phyloP scores from a whole-genome alignment of 2,888 invertebrate species.

The Coleophora deauratella region DNA sequence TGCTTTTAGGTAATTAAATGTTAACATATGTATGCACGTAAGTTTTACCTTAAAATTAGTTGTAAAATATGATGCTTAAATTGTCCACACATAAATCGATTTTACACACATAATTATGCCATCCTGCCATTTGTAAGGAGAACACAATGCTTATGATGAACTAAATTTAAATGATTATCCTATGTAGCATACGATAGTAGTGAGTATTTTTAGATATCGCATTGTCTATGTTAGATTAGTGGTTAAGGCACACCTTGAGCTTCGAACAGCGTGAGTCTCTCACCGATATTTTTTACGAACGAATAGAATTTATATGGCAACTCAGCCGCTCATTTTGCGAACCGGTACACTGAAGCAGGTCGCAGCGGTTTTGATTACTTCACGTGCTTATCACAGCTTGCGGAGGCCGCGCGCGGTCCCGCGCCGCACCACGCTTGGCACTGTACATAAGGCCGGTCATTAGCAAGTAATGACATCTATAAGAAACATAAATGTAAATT shows the following conservation, averaged over 20 bases:
- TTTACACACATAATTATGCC: slow-evolving; percentile 62
- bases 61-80: slow-evolving; percentile 53
- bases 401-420: slow-evolving; percentile 1
- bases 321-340: no score
- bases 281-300: slow-evolving; percentile 62
- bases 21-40: slow-evolving; percentile 65
- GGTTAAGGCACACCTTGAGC: slow-evolving; percentile 67
- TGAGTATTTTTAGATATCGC: slow-evolving; percentile 72
- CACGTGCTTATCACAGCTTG: slow-evolving; percentile 2
- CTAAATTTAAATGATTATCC: slow-evolving; percentile 59
- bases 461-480: slow-evolving; percentile 43
- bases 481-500: slow-evolving; percentile 42
- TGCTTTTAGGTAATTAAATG: slow-evolving; percentile 66
- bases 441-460: slow-evolving; percentile 58
- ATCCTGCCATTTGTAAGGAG: slow-evolving; percentile 67
- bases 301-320: slow-evolving; percentile 28
- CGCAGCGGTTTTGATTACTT: no score
- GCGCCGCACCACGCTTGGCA: slow-evolving; percentile 28
- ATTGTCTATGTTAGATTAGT: slow-evolving; percentile 71
- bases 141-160: slow-evolving; percentile 71
- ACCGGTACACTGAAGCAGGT: no score
- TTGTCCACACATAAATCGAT: slow-evolving; percentile 69
- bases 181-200: slow-evolving; percentile 66
- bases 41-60: slow-evolving; percentile 56
- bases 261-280: slow-evolving; percentile 60